Evolutionary conservation across 2,113 vertebrate genomes (phyloP), one percentile per base, ranked within the genome.

Genomic region (Prochilodus magdalenae): DNA sequence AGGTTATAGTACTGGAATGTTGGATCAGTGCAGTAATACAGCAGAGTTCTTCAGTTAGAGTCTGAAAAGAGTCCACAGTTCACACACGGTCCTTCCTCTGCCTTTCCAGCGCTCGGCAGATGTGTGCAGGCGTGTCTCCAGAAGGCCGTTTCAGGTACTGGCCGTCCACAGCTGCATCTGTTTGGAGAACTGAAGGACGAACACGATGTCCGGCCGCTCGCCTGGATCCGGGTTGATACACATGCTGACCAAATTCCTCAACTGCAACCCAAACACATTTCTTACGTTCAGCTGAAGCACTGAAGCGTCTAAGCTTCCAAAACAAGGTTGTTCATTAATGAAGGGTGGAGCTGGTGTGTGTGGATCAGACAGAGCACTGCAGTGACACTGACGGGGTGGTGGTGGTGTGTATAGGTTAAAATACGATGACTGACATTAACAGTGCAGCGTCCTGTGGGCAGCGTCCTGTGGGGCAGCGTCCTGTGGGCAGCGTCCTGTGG

Each of bases 91-190:
- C 44, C 66, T 30, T 74, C 79, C 30, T 44, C 16, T 53, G 29
- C 16, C 33, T 24, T 11, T 44, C 10, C 66, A 67, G 65, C 65
- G 15, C 29, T 3, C 4, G 29, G 62, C 18, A 10, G 10, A 47
- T 79, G 33, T 55, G 57, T 26, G 36, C 11, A 1, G 13, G 59
- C 13, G 27, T 24, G 36, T 14, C 63, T 14, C 11, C 20, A 59
- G 47, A 16, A 1, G 0, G 12, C 24, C n/a, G 0, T 29, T 40
- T 96, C 94, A 96, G 88, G 94, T 95, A 90, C 95, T 95, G 26
- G 95, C 89, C 36, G 91, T 94, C 95, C 95, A 95, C 49, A 94
- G 88, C 0, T 96, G 95, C 96, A 97, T 96, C 86, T 97, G 96
- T 83, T 92, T 94, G 30, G 95, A 94, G 12, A 94, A 87, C 86